Evolutionary conservation across 1,140 invertebrate genomes (phyloP), one percentile per base, ranked within the genome.

Genomic region (Megathymus violae): DNA sequence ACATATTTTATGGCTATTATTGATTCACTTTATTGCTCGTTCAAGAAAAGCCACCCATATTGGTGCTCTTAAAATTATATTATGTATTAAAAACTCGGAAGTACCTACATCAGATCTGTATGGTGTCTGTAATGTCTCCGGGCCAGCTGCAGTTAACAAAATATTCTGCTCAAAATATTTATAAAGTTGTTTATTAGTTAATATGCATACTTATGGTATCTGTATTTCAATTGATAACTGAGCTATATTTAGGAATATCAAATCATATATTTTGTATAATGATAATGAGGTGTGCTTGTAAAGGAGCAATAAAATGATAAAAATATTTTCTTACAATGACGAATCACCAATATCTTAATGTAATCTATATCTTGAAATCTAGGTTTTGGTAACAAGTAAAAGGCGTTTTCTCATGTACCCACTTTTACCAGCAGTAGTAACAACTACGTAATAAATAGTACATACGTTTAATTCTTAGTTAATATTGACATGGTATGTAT

Each of bases 131-230:
- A 69, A 75, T 67, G 60, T 67, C 71, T 72, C 71, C 70, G 16
- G 60, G 71, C 75, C 71, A 76, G 75, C 76, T 80, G 76, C 72
- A 68, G 67, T 76, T 78, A 76, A 74, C 65, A 78, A 76, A 72
- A 76, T 80, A 69, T 68, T 64, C 63, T 64, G 63, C 65, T 70
- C 65, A 73, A 64, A 72, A 72, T 47, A 68, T 72, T 54, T 71
- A 43, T 22, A 56, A 22, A 56, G 38, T 56, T 16, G 40, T 41
- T 52, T 36, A 54, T 41, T 54, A 54, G 40, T 36, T 25, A 41
- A 41, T n/a, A 54, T 19, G 17, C 16, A n/a, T 36, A 50, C 3
- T 15, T 31, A 50, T 16, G 13, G 10, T 41, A 54, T 27, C 36
- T 41, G 15, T 44, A 31, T n/a, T 4, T 46, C 10, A 46, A 43